These are phyloP conservation scores for Dinomys branickii DNA, from an alignment of 2,113 vertebrate species.

Conservation along the genomic window DNA sequence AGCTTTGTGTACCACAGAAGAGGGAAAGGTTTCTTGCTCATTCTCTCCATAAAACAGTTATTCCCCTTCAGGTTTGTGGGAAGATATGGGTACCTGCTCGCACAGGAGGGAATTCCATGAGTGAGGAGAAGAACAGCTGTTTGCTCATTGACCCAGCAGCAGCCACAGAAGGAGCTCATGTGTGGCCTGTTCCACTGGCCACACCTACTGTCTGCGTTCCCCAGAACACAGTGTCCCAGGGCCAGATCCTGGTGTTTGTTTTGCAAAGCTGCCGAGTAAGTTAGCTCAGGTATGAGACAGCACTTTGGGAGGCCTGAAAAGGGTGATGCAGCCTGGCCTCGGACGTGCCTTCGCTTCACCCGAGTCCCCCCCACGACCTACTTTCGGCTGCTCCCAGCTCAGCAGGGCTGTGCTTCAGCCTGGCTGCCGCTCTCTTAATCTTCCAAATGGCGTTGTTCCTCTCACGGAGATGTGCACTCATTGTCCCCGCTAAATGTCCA, in stretches of 20 bases:
- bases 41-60: not conserved
- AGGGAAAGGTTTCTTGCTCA: not conserved
- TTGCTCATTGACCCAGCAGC: rapidly evolving
- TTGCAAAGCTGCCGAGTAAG: not conserved
- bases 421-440: not conserved
- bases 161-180: not conserved
- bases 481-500: not conserved
- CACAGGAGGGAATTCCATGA: rapidly evolving
- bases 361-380: constrained; percentile 39
- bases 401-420: not conserved
- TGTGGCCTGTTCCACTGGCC: not conserved
- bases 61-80: not conserved
- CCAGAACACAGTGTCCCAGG: rapidly evolving
- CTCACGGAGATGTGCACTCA: not conserved
- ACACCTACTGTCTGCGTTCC: not conserved
- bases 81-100: rapidly evolving
- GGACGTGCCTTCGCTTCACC: not conserved
- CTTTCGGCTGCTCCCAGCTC: constrained; percentile 55
- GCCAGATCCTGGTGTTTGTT: not conserved
- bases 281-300: constrained; percentile 9
- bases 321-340: not conserved
- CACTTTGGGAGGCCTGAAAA: constrained; percentile 26
- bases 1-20: not conserved
- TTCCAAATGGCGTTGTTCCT: not conserved
- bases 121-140: rapidly evolving